A percentile compares a stretch with the other conserved stretches of the same genome.
These are phyloP conservation scores for Pempheris klunzingeri DNA, from an alignment of 2,797 vertebrate species.

Conservation along the genomic window DNA sequence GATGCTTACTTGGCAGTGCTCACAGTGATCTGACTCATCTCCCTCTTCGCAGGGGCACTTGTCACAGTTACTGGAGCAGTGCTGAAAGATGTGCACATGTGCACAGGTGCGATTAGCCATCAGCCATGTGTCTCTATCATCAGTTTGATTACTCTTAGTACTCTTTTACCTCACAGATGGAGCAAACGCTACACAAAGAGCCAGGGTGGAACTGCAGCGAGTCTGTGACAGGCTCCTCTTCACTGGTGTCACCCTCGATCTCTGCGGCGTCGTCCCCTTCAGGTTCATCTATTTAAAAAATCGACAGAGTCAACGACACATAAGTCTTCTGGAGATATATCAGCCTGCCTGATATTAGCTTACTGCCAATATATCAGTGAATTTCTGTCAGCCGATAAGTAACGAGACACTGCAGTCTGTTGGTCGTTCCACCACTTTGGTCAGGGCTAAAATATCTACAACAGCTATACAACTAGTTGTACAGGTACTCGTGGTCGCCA, in stretches of 20 bases:
- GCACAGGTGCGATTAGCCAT: background rate
- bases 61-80: conserved; percentile 77
- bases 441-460: background rate
- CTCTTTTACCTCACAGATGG: conserved; percentile 81
- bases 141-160: background rate
- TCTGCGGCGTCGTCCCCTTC: conserved; percentile 29
- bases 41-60: conserved; percentile 82
- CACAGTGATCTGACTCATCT: conserved; percentile 83
- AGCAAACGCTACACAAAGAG: conserved; percentile 82
- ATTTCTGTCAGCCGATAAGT: background rate
- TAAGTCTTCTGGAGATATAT: background rate
- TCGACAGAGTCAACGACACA: background rate
- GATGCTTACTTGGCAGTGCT: conserved; percentile 85
- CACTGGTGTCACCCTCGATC: conserved; percentile 17
- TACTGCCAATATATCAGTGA: background rate
- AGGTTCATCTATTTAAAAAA: conserved; percentile 48
- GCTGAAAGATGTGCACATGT: conserved; percentile 54
- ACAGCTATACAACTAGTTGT: too few species aligned
- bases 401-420: background rate
- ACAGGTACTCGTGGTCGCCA: too few species aligned
- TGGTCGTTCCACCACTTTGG: background rate
- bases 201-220: conserved; percentile 68
- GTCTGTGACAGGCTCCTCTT: conserved; percentile 25
- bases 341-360: background rate
- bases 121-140: too few species aligned